These are phyloP conservation scores for Poecilia picta DNA, from an alignment of 2,797 vertebrate species.

Conservation along the genomic window DNA sequence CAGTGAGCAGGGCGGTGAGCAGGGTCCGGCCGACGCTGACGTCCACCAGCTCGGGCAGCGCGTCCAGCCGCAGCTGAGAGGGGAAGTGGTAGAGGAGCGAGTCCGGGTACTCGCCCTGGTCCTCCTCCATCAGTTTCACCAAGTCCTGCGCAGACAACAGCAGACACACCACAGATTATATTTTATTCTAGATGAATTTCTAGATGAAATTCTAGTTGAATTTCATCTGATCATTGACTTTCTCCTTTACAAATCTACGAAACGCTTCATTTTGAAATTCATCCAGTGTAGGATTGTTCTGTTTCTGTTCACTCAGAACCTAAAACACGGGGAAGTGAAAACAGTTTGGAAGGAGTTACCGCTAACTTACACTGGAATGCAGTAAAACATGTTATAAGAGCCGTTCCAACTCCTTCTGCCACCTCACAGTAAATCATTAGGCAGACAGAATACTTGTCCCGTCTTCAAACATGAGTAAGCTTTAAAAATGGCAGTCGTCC, in stretches of 20 bases:
- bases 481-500: conserved; percentile 16
- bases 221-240: no score
- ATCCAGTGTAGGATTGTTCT: background rate
- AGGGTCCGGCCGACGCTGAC: conserved; percentile 83
- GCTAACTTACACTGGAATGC: background rate
- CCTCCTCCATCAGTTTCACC: conserved; percentile 80
- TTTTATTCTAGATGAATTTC: background rate
- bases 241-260: background rate
- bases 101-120: conserved; percentile 83
- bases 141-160: conserved; percentile 70
- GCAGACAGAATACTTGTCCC: background rate
- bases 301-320: background rate
- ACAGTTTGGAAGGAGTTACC: no score
- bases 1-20: conserved; percentile 81
- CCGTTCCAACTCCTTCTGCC: no score
- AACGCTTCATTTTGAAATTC: background rate
- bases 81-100: conserved; percentile 87
- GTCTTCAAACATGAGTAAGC: conserved; percentile 3
- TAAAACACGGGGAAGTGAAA: background rate
- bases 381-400: conserved; percentile 1
- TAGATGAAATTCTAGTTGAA: no score
- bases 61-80: conserved; percentile 86
- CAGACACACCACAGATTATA: background rate
- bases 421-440: background rate
- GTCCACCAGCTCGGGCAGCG: conserved; percentile 82